Evolutionary conservation across 2,797 vertebrate species (phyloP).

Genomic region (Periparus ater): DNA sequence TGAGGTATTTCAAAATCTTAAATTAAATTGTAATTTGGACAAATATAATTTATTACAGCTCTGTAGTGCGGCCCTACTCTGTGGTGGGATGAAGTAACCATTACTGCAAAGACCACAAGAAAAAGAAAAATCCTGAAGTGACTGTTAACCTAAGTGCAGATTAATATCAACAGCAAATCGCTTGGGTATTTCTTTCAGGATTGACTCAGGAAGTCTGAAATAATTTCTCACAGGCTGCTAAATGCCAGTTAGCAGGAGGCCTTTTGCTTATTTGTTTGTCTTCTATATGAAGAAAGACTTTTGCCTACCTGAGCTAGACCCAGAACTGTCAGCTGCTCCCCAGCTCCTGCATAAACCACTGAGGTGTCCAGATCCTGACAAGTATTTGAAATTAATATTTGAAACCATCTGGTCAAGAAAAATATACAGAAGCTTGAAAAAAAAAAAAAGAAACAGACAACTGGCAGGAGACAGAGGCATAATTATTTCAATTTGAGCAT

Average conservation of each 20-base stretch:
- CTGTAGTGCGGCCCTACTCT: background rate
- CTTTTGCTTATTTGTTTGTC: conserved; percentile 1
- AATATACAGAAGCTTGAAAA: conserved; percentile 5
- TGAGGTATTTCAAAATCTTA: background rate
- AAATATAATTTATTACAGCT: background rate
- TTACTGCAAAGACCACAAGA: background rate
- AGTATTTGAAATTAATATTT: conserved; percentile 49
- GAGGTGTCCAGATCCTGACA: conserved; percentile 24
- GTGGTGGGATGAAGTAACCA: background rate
- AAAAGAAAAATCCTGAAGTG: background rate
- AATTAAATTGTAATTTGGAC: background rate
- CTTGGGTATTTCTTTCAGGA: background rate
- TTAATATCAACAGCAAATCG: background rate
- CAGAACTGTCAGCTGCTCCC: conserved; percentile 25
- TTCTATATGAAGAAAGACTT: background rate
- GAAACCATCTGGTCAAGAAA: conserved; percentile 61
- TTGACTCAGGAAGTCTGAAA: background rate
- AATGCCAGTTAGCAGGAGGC: background rate
- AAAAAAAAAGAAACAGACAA: conserved; percentile 27
- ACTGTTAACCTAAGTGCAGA: background rate
- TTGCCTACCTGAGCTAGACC: conserved; percentile 2
- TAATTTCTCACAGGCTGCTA: conserved; percentile 39
- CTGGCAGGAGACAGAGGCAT: conserved; percentile 18
- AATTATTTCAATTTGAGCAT: conserved; percentile 57
- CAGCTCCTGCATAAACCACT: conserved; percentile 9